Base-by-base conservation (phyloP, 1,140 invertebrate genomes). In the Psilanteris sp. region DNA sequence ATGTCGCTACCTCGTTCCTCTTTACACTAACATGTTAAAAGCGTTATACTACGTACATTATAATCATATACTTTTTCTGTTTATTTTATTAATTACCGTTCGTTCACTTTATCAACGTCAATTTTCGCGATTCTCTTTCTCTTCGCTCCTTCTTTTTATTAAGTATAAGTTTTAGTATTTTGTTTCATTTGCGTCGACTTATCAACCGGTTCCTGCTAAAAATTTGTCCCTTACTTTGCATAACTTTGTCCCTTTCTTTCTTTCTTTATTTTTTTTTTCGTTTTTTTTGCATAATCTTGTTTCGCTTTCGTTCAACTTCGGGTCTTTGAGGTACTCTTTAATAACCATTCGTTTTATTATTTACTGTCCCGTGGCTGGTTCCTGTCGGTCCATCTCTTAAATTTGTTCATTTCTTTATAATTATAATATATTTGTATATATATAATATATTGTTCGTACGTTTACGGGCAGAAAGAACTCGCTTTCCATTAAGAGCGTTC, bases 21-120 rank as follows among this genome's bases (percentile, higher is more conserved):
- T 85, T 80, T 81, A 85, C 79, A 81, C 82, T 83, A 81, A 83
- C 77, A 79, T 80, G 75, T 79, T 82, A 82, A 80, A 81, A 83
- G 78, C 80, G 74, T 83, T 85, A 81, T 22, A 79, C 78, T 82
- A 84, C 75, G 48, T 82, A 79, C 73, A 77, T 81, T 79, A 77
- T 79, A 78, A 80, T 81, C 77, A 57, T 74, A 74, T 73, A 50
- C 54, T 66, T 71, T 72, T 62, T 24, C 18, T 20, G n/a, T 41
- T 36, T 67, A 57, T 27, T 73, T 73, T 13, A 48, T 41, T 37
- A 36, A 61, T 61, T 44, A 50, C 20, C 46, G 0, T 48, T 54
- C 32, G 15, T 14, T 59, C n/a, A 15, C 13, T 29, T 26, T 20
- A n/a, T 41, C 32, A 27, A 48, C 50, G 34, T 48, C 37, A 46